Percentiles rank a stretch among this genome's conserved stretches.
These are phyloP conservation scores for Morbakka virulenta DNA, from an alignment of 30 jellyfish, hydroid and myxozoan genomes.

Conservation along the genomic window DNA sequence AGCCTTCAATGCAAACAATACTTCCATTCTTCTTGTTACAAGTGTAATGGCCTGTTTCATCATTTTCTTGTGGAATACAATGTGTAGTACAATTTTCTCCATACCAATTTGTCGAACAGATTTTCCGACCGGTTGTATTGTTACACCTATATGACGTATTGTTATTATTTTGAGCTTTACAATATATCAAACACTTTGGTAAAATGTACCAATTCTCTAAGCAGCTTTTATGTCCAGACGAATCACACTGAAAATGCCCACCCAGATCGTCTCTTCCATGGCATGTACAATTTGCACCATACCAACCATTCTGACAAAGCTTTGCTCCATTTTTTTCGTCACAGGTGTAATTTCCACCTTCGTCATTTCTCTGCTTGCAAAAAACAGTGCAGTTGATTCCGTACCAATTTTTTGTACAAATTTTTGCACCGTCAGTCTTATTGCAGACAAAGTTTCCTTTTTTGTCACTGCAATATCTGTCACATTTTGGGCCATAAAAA, in stretches of 20 bases:
- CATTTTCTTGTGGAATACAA: background rate
- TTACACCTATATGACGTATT: background rate
- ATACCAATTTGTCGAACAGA: background rate
- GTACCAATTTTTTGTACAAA: background rate
- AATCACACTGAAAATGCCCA: background rate
- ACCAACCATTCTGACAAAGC: background rate
- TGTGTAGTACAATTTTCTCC: background rate
- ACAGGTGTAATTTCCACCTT: background rate
- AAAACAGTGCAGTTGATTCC: background rate
- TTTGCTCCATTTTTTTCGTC: background rate
- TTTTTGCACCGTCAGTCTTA: background rate
- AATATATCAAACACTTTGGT: background rate
- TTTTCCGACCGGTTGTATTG: background rate
- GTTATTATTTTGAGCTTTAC: background rate
- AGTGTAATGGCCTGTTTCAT: background rate
- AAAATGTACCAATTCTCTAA: background rate
- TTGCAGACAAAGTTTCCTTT: background rate
- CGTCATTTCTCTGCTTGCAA: background rate
- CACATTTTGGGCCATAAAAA: background rate
- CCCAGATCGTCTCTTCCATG: background rate
- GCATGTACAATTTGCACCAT: background rate
- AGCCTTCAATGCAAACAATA: background rate
- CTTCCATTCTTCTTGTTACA: background rate
- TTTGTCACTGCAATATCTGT: background rate
- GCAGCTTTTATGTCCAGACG: background rate